These are phyloP conservation scores for Ophion ventricosus DNA, from an alignment of 2,888 invertebrate species.

Conservation along the genomic window DNA sequence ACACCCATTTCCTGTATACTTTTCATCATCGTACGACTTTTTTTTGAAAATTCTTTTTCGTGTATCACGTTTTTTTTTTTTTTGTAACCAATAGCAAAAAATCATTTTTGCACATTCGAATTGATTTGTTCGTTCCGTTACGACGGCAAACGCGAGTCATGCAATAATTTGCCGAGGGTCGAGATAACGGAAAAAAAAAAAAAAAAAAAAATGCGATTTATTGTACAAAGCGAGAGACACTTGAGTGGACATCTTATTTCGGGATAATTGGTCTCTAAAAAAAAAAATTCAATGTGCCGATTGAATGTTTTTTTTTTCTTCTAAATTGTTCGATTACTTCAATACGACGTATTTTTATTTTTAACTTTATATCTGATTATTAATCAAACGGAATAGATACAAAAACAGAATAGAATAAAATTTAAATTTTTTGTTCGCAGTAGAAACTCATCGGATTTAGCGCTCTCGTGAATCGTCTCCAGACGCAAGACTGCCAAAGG, in stretches of 20 bases:
- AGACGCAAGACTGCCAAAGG: too few species aligned
- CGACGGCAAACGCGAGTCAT: not conserved
- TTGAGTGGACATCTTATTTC: not conserved
- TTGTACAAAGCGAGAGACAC: not conserved
- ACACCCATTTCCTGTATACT: slow-evolving; percentile 56
- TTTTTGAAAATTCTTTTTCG: slow-evolving; percentile 8
- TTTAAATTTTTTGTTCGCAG: not conserved
- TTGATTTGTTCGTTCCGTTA: not conserved
- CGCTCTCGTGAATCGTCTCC: not conserved
- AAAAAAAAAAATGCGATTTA: not conserved
- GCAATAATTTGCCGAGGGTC: not conserved
- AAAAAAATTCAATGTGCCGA: not conserved
- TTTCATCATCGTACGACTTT: slow-evolving; percentile 33
- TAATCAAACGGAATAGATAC: not conserved
- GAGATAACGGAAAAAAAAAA: not conserved
- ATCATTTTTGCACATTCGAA: not conserved
- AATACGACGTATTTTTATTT: not conserved
- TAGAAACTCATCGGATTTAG: not conserved
- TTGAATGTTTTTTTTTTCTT: not conserved
- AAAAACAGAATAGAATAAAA: too few species aligned
- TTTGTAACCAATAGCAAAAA: not conserved
- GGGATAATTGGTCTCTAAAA: not conserved
- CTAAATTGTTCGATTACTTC: not conserved
- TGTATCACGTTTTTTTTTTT: slow-evolving; percentile 15
- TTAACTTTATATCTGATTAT: not conserved